A percentile compares a stretch with the other conserved stretches of the same genome.
Evolutionary conservation across 2,888 invertebrate species (phyloP).

Genomic region (Diarsia brunnea): DNA sequence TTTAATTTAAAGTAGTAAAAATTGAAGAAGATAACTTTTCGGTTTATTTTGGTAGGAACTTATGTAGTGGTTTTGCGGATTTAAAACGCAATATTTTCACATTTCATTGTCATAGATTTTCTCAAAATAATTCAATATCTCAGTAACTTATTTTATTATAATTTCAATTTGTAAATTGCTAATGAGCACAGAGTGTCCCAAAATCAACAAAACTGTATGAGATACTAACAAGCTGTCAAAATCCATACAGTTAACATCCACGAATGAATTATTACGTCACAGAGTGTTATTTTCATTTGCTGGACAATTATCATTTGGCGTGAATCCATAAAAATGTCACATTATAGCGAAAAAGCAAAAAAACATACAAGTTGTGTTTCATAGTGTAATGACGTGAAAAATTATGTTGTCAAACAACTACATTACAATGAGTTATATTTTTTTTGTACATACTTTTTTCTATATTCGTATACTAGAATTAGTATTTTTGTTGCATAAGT

Average conservation of each 20-base stretch:
- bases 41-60: neutral
- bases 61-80: neutral
- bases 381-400: conserved; percentile 61
- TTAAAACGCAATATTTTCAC: neutral
- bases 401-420: conserved; percentile 60
- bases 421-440: conserved; percentile 29
- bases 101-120: too few relatives aligned
- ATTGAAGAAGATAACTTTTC: neutral
- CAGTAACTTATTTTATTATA: too few relatives aligned
- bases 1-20: neutral
- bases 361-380: conserved; percentile 51
- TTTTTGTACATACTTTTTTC: conserved; percentile 18
- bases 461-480: conserved; percentile 2
- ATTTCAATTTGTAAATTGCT: neutral
- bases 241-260: conserved; percentile 15
- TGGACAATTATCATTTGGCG: conserved; percentile 73
- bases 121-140: too few relatives aligned
- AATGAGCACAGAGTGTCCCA: neutral
- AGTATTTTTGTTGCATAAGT: too few relatives aligned
- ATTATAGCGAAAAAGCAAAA: conserved; percentile 55
- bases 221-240: conserved; percentile 22
- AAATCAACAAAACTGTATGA: conserved; percentile 19
- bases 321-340: conserved; percentile 71
- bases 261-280: conserved; percentile 56
- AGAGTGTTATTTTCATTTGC: conserved; percentile 63